Evolutionary conservation across 2,113 vertebrate genomes (phyloP).

Genomic region (Phylloscopus whistleri): DNA sequence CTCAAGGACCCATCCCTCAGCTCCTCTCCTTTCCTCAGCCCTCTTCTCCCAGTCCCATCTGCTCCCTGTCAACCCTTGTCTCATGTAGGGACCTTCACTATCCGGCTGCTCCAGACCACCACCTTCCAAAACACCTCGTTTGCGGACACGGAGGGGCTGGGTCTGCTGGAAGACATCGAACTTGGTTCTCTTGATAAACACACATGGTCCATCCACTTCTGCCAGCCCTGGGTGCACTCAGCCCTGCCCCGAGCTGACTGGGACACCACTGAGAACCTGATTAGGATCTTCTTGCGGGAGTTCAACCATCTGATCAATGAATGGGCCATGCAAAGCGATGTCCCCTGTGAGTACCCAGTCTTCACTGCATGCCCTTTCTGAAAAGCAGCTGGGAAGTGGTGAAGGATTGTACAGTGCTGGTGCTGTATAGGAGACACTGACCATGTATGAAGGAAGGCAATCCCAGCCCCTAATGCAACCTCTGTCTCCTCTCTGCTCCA

Average conservation of each 20-base stretch:
- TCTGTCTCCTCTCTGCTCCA: not conserved
- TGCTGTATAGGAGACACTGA: not conserved
- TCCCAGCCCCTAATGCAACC: not conserved
- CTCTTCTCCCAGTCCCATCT: too few relatives aligned
- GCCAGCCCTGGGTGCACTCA: constrained; percentile 8
- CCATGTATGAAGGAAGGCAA: not conserved
- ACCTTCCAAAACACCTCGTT: not conserved
- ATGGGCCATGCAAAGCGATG: not conserved
- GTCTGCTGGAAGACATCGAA: not conserved
- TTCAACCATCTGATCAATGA: not conserved
- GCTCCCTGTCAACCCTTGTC: not conserved
- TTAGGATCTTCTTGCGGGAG: not conserved
- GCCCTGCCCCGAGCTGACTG: too few relatives aligned
- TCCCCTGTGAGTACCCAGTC: not conserved
- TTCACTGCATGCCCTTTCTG: not conserved
- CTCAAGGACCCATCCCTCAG: not conserved
- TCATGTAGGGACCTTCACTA: not conserved
- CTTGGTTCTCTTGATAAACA: not conserved
- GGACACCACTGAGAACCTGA: too few relatives aligned
- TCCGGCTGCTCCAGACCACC: not conserved
- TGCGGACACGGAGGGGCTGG: not conserved
- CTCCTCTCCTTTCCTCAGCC: not conserved
- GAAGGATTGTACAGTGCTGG: not conserved
- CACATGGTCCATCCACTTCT: not conserved
- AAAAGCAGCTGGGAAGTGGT: not conserved